A percentile compares a stretch with the other conserved stretches of the same genome.
These are phyloP conservation scores for Pelmatolapia mariae DNA, from an alignment of 2,113 vertebrate species.

Conservation along the genomic window DNA sequence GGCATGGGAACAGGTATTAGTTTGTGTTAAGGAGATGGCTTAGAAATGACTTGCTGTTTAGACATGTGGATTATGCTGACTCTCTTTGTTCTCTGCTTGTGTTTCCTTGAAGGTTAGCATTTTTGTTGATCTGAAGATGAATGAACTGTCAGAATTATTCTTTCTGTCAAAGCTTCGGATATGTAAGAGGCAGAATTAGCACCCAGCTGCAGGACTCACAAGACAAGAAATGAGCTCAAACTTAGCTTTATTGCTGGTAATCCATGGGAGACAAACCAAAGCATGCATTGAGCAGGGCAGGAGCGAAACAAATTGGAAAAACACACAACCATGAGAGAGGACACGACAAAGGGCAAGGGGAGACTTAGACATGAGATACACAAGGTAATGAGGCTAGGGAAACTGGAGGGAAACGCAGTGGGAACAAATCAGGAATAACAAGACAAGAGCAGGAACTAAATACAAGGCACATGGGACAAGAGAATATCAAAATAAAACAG, in stretches of 20 bases:
- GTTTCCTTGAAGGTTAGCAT: background rate
- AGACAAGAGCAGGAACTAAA: background rate
- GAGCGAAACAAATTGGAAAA: background rate
- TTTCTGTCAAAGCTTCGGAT: background rate
- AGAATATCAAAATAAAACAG: background rate
- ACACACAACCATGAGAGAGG: background rate
- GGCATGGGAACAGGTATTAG: slow-evolving; percentile 1
- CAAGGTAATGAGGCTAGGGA: background rate
- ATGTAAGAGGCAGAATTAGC: background rate
- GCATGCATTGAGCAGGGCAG: background rate
- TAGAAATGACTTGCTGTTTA: background rate
- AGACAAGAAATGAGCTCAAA: background rate
- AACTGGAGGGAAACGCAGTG: background rate
- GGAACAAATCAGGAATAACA: background rate
- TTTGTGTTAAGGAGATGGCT: background rate
- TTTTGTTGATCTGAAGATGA: background rate
- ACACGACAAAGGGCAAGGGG: background rate
- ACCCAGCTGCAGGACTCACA: background rate
- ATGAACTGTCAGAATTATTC: background rate
- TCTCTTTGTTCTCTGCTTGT: background rate
- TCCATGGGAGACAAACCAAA: background rate
- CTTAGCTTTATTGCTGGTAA: background rate
- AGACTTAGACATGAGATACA: background rate
- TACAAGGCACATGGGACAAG: background rate
- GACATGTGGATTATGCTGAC: background rate